Conservation (phyloP, 1,140 invertebrate species). For the Physella acuta region DNA sequence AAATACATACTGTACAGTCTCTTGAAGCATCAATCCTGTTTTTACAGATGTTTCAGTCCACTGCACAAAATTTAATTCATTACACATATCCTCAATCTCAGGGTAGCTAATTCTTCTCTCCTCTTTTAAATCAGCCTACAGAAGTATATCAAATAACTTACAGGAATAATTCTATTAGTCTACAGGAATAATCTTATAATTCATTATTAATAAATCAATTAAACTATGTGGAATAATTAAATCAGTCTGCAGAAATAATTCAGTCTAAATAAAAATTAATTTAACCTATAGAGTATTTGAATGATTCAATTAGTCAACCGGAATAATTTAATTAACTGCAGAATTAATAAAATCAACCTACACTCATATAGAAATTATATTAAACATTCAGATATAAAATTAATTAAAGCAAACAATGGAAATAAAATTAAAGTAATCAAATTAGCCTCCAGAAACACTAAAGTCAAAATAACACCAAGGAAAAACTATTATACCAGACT, state of each 20-base stretch:
- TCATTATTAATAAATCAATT: background rate
- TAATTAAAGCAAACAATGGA: no score
- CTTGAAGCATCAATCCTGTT: background rate
- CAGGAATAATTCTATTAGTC: background rate
- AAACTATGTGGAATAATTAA: background rate
- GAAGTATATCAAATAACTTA: no score
- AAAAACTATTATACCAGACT: no score
- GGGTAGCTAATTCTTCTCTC: background rate
- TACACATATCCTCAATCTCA: background rate
- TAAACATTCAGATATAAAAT: no score
- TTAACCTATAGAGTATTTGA: background rate
- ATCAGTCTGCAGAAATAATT: background rate
- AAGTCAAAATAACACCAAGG: no score
- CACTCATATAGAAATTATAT: no score
- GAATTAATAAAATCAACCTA: no score
- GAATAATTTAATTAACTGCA: no score
- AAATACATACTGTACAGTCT: conserved; percentile 6
- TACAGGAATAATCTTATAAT: background rate
- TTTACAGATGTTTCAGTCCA: conserved; percentile 11
- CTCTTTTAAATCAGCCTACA: background rate
- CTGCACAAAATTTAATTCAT: background rate
- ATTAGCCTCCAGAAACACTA: no score
- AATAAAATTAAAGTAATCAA: no score
- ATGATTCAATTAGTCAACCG: no score
- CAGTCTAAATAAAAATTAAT: background rate